A percentile compares a stretch with the other conserved stretches of the same genome.
Conservation (phyloP, 2,113 vertebrate genomes). For the Nanorana parkeri region DNA sequence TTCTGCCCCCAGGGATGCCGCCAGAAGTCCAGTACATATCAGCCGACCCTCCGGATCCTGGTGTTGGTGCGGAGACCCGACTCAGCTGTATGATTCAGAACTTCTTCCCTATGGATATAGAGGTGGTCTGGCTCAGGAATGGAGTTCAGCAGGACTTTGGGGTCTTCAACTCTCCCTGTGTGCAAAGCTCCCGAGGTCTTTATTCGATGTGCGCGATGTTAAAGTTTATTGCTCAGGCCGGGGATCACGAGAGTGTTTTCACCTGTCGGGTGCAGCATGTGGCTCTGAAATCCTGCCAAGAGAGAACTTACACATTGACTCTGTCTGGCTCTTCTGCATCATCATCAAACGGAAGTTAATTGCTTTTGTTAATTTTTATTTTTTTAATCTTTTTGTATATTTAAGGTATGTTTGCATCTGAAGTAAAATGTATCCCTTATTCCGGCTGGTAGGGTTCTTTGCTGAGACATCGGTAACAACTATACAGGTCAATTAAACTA, state of each 20-base stretch:
- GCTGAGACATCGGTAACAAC: too few species aligned
- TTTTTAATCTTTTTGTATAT: too few species aligned
- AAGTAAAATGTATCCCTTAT: too few species aligned
- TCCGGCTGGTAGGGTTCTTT: too few species aligned
- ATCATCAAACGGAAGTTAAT: too few species aligned
- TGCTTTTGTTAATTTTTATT: too few species aligned
- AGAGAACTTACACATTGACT: conserved; percentile 58
- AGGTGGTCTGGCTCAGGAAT: conserved; percentile 66
- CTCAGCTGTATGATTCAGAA: conserved; percentile 65
- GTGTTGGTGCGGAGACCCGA: conserved; percentile 59
- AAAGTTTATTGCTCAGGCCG: conserved; percentile 53
- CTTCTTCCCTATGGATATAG: conserved; percentile 65
- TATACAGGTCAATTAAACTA: too few species aligned
- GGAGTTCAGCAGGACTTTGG: neutral
- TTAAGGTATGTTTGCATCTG: too few species aligned
- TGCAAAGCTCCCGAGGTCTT: conserved; percentile 64
- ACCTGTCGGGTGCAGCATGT: conserved; percentile 56
- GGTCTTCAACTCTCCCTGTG: conserved; percentile 62
- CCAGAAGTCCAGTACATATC: conserved; percentile 67
- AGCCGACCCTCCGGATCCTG: conserved; percentile 62
- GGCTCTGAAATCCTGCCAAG: conserved; percentile 54
- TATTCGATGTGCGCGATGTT: conserved; percentile 69
- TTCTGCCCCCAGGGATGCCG: conserved; percentile 61
- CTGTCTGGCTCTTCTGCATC: too few species aligned
- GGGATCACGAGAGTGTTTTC: conserved; percentile 28